Base-by-base conservation (phyloP, 2,888 invertebrate species). In the Temnothorax rugatulus region DNA sequence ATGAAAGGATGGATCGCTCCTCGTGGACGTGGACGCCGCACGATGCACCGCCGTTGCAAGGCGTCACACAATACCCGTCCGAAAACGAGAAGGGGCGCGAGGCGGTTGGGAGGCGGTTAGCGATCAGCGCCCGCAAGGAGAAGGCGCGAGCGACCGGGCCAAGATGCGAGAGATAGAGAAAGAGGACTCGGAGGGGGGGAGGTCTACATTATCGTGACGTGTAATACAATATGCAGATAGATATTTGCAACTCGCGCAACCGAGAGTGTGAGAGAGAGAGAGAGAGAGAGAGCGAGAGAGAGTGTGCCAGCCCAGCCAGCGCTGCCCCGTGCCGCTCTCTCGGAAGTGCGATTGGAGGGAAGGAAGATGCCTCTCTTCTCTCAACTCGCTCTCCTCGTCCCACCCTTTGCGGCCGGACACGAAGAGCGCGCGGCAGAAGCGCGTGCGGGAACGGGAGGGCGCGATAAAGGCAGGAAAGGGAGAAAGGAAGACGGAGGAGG, bases 221-320 rank as follows among this genome's bases (percentile, higher is more conserved):
- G 92, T 93, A 94, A 94, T 92, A 94, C 93, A 93, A 93, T 93
- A 93, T 93, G 93, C 92, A 93, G 92, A 93, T 91, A 90, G 92
- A 93, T 93, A 94, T 94, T 94, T 93, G 93, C 93, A 93, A 93
- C 91, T 89, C 90, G 86, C 90, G 90, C 90, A 91, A 82, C 79
- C 87, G 79, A 74, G 68, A 63, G 47, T 38, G 73, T 41, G 64
- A 34, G 44, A 69, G 71, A 44, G 66, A 71, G 73, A 44, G 68
- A 71, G 73, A 44, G 68, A 15, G 15, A 47, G 79, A 74, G 63
- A 63, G 47, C 18, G 47, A 47, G 66, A 47, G 71, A 71, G 73
- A 29, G 68, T 44, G 85, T 81, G 82, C 85, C 86, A 83, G 86
- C 87, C 86, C 84, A 85, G 90, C 86, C 85, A 86, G 86, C 84